phyloP scores from a whole-genome alignment of 1,140 invertebrate genomes.

The Harpegnathos saltator region DNA sequence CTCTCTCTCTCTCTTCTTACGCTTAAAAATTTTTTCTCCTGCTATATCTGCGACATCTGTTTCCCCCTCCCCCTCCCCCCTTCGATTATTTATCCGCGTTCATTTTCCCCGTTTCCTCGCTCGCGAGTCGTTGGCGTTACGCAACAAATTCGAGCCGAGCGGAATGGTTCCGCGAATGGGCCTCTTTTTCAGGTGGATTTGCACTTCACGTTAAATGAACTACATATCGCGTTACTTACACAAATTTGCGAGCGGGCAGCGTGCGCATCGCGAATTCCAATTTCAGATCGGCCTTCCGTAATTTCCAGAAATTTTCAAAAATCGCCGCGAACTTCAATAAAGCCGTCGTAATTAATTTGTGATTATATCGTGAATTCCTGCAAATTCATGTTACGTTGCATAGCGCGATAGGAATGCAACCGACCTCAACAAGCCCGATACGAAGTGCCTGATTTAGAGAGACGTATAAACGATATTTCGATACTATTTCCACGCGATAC shows the following conservation, averaged over 20 bases:
- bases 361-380: constrained; percentile 75
- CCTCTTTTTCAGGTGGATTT: constrained; percentile 55
- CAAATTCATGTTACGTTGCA: constrained; percentile 75
- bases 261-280: constrained; percentile 72
- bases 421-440: constrained; percentile 73
- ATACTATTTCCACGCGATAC: constrained; percentile 70
- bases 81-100: too few species aligned
- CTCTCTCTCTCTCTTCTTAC: too few species aligned
- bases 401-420: constrained; percentile 75
- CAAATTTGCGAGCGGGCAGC: constrained; percentile 45
- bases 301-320: constrained; percentile 75
- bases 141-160: constrained; percentile 16
- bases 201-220: constrained; percentile 63
- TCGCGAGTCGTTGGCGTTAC: too few species aligned
- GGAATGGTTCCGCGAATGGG: constrained; percentile 21
- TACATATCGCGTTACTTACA: constrained; percentile 63
- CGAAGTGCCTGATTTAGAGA: constrained; percentile 74
- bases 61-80: too few species aligned
- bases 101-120: too few species aligned
- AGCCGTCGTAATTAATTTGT: constrained; percentile 76
- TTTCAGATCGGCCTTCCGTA: constrained; percentile 73
- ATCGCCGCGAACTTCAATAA: constrained; percentile 74
- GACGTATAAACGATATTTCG: constrained; percentile 76
- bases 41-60: too few species aligned
- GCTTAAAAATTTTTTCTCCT: too few species aligned